Conservation (phyloP, 2,113 vertebrate genomes). For the Engraulis encrasicolus region DNA sequence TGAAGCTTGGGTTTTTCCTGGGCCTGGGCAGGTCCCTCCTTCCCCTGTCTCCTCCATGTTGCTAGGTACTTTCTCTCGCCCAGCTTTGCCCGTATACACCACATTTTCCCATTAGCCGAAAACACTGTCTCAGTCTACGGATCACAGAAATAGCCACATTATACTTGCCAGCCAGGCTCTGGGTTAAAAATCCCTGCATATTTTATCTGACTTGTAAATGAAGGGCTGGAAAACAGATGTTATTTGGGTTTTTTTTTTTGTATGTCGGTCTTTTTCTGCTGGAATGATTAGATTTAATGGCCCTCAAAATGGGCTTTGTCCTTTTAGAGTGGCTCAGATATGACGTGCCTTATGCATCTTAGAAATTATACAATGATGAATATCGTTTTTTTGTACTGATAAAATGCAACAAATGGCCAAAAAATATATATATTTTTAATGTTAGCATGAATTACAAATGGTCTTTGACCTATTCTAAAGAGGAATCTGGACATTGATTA, state of each 20-base stretch:
- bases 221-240: background rate
- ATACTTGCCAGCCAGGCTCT: background rate
- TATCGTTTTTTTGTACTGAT: background rate
- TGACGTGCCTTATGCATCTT: background rate
- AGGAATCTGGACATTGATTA: background rate
- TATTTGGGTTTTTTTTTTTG: background rate
- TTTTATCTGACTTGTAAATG: background rate
- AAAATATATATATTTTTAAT: background rate
- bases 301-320: background rate
- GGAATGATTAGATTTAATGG: background rate
- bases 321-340: background rate
- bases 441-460: background rate
- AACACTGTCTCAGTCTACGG: background rate
- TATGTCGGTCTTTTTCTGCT: background rate
- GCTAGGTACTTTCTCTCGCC: background rate
- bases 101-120: background rate
- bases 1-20: background rate
- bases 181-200: background rate
- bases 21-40: too few species aligned
- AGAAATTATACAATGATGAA: background rate
- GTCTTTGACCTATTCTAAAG: background rate
- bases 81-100: background rate
- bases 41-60: background rate
- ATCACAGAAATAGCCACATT: background rate
- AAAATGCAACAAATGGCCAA: background rate